phyloP scores from a whole-genome alignment of 2,888 invertebrate species.

The Listrodromus nycthemerus region DNA sequence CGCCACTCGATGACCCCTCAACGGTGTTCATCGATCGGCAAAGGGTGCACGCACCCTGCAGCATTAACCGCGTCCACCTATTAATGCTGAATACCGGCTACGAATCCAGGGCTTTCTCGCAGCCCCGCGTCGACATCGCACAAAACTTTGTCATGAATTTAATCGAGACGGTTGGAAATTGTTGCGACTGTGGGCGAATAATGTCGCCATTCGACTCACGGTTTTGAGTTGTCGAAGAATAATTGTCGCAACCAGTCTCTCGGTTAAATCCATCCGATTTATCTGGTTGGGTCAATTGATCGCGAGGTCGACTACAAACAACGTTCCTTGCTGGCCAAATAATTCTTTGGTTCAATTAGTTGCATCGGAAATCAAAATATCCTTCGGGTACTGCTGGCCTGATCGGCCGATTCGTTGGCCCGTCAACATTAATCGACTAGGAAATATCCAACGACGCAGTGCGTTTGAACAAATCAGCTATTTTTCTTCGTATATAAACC shows the following conservation, averaged over 20 bases:
- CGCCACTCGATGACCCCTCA: constrained; percentile 56
- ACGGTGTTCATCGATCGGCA: constrained; percentile 66
- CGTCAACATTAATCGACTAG: not conserved
- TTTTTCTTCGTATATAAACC: not conserved
- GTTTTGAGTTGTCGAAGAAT: not conserved
- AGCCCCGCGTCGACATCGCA: not conserved
- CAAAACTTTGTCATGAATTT: not conserved
- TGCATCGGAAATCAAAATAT: too few relatives aligned
- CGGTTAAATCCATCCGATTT: not conserved
- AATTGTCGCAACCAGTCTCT: not conserved
- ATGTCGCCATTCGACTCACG: too few relatives aligned
- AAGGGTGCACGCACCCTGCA: constrained; percentile 57
- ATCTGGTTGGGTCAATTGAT: too few relatives aligned
- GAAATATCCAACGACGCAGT: not conserved
- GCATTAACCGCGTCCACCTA: constrained; percentile 16
- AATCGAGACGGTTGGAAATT: not conserved
- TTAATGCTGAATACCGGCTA: constrained; percentile 16
- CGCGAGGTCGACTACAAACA: too few relatives aligned
- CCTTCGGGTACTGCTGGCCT: not conserved
- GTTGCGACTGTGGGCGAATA: not conserved
- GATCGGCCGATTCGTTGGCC: not conserved
- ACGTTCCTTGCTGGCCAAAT: too few relatives aligned
- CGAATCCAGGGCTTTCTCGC: not conserved
- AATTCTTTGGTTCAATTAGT: too few relatives aligned
- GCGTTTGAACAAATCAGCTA: not conserved